Evolutionary conservation across 2,888 invertebrate genomes (phyloP), one percentile per base, ranked within the genome.

Genomic region (Hipparchia sbordonii): DNA sequence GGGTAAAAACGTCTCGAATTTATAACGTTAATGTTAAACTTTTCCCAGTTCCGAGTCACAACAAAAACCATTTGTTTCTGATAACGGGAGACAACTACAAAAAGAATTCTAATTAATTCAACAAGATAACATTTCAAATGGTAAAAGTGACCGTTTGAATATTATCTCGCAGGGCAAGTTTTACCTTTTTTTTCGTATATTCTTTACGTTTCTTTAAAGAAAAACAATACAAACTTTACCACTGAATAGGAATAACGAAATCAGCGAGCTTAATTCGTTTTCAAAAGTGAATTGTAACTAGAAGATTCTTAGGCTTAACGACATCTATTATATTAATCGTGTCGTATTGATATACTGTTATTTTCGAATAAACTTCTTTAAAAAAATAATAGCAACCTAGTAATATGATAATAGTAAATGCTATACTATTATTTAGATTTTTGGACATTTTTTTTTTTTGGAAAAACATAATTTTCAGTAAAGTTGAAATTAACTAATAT

Each of bases 191-290:
- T 71, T 61, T 52, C 9, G 7, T 51, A 70, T 82, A 84, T 83
- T 83, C 84, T 33, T 62, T 39, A 46, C 80, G 81, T 82, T 85
- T 81, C 80, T 63, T 78, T 81, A 83, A 78, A 79, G 81, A 88
- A 89, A 88, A 90, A 87, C 88, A 89, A 89, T 89, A 88, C 83
- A 88, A 92, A 90, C 86, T 90, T 89, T 85, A 83, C 83, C 85
- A 87, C 88, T 89, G 89, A 91, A 91, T 91, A 88, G 88, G 89
- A 90, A 87, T 87, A 89, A 89, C 84, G 82, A 85, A 91, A 89
- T 89, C 86, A 84, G 83, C 82, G 80, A 82, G 78, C 81, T 84
- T 87, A 87, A 89, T 89, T 88, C 86, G 84, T 88, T 89, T 85
- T 86, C 82, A 81, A 86, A 88, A 85, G 84, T 86, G 84, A 85